Evolutionary conservation across 2,113 vertebrate species (phyloP), one percentile per base, ranked within the genome.

Genomic region (Mus musculus): DNA sequence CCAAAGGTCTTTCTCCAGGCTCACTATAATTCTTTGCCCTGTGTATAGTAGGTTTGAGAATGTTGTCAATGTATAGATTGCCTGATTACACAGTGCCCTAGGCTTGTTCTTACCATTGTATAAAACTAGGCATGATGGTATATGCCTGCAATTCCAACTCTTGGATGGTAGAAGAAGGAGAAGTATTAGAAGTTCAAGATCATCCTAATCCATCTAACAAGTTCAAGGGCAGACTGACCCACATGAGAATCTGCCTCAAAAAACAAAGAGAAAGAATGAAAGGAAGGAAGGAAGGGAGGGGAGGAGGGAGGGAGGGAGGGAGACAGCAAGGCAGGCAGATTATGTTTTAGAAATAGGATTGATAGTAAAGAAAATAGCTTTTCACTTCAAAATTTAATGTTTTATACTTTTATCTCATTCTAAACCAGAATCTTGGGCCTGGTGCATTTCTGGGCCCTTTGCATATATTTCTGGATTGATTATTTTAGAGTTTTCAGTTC

Each of bases 321-420:
- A 63, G 14, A 24, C 1, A 63, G 11, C 7, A 19, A 28, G 67
- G 52, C 52, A n/a, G 19, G 19, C 0, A 84, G 12, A 61, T 61
- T 84, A 46, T 46, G 26, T 6, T 85, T 86, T 46, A 5, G 17
- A 30, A 82, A 82, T 28, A 80, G 19, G 7, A 59, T 14, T 96
- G 71, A 69, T 90, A 92, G 61, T n/a, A 61, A 93, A 42, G 36
- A 91, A 94, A 61, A 71, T 28, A 20, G 5, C 30, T 88, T 59
- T 90, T 88, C 65, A 20, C 65, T 61, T 30, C 75, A 28, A 65
- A 90, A 59, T 52, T 54, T 90, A 93, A n/a, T 71, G 78, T 89
- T 33, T 88, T 24, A 7, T 1, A 88, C 77, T 91, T 61, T 77
- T 39, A 33, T 81, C 33, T 90, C 26, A 71, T 36, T 96, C n/a